Percentiles rank a stretch among this genome's conserved stretches.
phyloP scores from a whole-genome alignment of 2,888 invertebrate species.

The Lithodes maja region DNA sequence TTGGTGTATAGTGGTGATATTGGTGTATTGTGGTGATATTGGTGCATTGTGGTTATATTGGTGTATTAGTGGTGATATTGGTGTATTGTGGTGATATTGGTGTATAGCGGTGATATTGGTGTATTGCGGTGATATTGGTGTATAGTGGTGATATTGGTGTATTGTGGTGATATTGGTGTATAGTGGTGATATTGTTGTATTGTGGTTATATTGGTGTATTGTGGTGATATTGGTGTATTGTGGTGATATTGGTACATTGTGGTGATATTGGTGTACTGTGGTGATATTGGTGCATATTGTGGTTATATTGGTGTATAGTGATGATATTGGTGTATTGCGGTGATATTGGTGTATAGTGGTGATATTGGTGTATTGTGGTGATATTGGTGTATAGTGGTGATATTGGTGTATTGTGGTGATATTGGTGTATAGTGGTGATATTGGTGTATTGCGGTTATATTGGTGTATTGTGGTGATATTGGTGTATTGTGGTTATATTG shows the following conservation, averaged over 20 bases:
- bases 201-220: not conserved
- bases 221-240: not conserved
- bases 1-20: not conserved
- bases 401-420: not conserved
- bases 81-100: not conserved
- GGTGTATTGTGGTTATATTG: too few species aligned
- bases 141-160: not conserved
- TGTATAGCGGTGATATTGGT: not conserved
- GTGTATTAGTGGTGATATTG: not conserved
- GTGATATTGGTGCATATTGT: not conserved
- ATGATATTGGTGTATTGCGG: not conserved
- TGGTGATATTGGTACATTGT: not conserved
- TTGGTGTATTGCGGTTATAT: not conserved
- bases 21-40: not conserved
- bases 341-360: not conserved
- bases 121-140: not conserved
- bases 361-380: not conserved
- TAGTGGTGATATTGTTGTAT: not conserved
- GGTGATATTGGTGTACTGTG: not conserved
- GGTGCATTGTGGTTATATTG: not conserved
- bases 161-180: not conserved
- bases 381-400: not conserved
- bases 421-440: not conserved
- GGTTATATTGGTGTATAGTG: not conserved
- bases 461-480: too few species aligned